Evolutionary conservation across 2,888 invertebrate species (phyloP), one percentile per base, ranked within the genome.

Genomic region (Cantharis lateralis): DNA sequence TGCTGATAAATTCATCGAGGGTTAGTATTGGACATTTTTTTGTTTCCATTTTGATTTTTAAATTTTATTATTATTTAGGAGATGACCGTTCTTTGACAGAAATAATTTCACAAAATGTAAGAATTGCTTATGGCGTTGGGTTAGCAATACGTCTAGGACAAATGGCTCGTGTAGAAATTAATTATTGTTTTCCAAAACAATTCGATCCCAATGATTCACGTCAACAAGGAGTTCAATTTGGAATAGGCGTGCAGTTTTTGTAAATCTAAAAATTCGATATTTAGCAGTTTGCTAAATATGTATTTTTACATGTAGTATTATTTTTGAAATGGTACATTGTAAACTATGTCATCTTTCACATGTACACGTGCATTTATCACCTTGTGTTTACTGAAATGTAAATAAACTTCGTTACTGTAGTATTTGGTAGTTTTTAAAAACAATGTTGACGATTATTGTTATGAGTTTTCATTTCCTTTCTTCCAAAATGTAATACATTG

Each of bases 151-250:
- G 95, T 80, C 89, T 99, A 75, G 97, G 93, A 81, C 91, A 95
- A 81, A 90, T 94, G 79, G 98, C 97, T n/a, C 91, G 98, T 75
- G 91, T 99, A 73, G 99, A 99, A 90, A 91, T 99, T 72, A 99
- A 98, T 91, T 97, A 98, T 89, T 95, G 96, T 87, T 89, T 95
- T 84, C 98, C 98, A 63, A 81, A 85, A 70, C 84, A 95, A 73
- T 89, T 90, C 68, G 91, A 91, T 79, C 90, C 91, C 81, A 92
- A 91, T 13, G 97, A 97, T 88, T 89, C 88, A 82, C 82, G 91
- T 73, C 89, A 91, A 71, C 91, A 91, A 79, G 95, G 95, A 64
- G 91, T 96, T 83, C 96, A 96, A 89, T 93, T 96, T 86, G 97
- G 96, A 48, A 92, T 96, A 82, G 96, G 96, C 28, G 91, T 95